Percentiles rank a stretch among this genome's conserved stretches.
These are phyloP conservation scores for Formica selysi DNA, from an alignment of 1,140 invertebrate genomes.

Conservation along the genomic window DNA sequence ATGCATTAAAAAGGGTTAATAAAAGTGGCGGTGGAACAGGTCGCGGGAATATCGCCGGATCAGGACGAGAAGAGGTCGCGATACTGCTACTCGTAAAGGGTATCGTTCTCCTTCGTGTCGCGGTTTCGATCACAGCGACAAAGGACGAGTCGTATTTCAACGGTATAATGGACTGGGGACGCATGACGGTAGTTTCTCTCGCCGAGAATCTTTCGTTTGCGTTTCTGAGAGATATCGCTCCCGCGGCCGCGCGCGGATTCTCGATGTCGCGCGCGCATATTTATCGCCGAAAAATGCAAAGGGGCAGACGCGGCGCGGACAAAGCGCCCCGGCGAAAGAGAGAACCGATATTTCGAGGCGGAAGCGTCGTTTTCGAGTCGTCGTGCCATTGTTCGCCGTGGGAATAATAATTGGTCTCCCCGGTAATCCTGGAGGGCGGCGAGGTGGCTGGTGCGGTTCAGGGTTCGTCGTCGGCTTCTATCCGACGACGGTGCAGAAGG, in stretches of 20 bases:
- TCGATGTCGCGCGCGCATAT: slow-evolving; percentile 61
- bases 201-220: slow-evolving; percentile 49
- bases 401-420: slow-evolving; percentile 72
- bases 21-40: slow-evolving; percentile 63
- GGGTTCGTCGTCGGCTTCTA: slow-evolving; percentile 29
- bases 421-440: slow-evolving; percentile 64
- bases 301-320: slow-evolving; percentile 42
- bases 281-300: slow-evolving; percentile 64
- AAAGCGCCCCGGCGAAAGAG: slow-evolving; percentile 58
- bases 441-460: slow-evolving; percentile 62
- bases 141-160: slow-evolving; percentile 24
- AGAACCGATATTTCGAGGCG: slow-evolving; percentile 59
- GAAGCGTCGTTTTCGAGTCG: slow-evolving; percentile 61
- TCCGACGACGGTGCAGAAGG: slow-evolving; percentile 48
- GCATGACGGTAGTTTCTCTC: slow-evolving; percentile 19
- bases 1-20: slow-evolving; percentile 81
- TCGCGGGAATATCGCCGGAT: slow-evolving; percentile 36
- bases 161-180: slow-evolving; percentile 27
- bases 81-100: slow-evolving; percentile 6
- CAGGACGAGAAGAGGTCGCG: neutral
- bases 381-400: slow-evolving; percentile 65
- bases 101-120: slow-evolving; percentile 34
- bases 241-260: slow-evolving; percentile 50
- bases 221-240: slow-evolving; percentile 56
- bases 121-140: slow-evolving; percentile 32